These are phyloP conservation scores for Drosophila quadrilineata DNA, from an alignment of 1,140 invertebrate species.

Conservation along the genomic window DNA sequence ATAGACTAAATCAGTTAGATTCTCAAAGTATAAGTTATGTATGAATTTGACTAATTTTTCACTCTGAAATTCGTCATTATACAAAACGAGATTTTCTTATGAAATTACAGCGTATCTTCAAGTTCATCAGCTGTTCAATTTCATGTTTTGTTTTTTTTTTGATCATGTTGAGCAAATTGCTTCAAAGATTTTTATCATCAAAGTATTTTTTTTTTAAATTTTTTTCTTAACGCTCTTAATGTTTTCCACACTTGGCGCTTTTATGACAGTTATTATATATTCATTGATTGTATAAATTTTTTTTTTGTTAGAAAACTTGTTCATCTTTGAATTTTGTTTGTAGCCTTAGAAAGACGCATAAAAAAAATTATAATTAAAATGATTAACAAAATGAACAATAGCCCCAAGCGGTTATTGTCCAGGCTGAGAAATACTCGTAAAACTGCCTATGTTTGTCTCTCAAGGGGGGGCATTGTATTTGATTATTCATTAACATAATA, in stretches of 20 bases:
- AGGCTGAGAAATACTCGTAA: constrained; percentile 11
- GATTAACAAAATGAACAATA: constrained; percentile 31
- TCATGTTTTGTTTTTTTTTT: constrained; percentile 14
- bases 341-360: constrained; percentile 15
- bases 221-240: constrained; percentile 51
- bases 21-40: too few species aligned
- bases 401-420: neutral
- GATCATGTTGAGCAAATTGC: constrained; percentile 23
- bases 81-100: too few species aligned
- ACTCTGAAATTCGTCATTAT: too few species aligned
- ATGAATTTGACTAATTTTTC: neutral
- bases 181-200: constrained; percentile 8
- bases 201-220: constrained; percentile 17
- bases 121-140: neutral
- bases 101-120: neutral
- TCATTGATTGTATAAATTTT: constrained; percentile 75
- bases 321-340: constrained; percentile 25
- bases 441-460: constrained; percentile 25
- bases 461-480: constrained; percentile 8
- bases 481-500: constrained; percentile 21
- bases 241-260: constrained; percentile 68
- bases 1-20: too few species aligned
- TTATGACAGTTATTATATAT: constrained; percentile 65
- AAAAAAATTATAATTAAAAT: constrained; percentile 35
- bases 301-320: constrained; percentile 44